Conservation (phyloP, 2,797 vertebrate genomes). For the Philypnodon macrostomus region DNA sequence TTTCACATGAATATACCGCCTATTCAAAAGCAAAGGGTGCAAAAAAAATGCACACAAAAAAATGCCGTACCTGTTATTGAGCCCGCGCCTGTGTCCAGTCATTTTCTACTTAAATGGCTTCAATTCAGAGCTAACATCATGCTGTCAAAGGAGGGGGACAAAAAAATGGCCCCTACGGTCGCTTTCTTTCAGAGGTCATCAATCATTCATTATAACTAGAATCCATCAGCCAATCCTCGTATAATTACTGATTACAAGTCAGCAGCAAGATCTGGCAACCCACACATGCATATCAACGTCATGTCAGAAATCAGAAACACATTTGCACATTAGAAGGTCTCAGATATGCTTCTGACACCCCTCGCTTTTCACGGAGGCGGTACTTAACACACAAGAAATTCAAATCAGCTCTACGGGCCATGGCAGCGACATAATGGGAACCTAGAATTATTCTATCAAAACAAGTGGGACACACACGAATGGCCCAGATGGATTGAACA, state of each 20-base stretch:
- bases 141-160: slow-evolving; percentile 57
- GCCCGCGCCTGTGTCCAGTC: slow-evolving; percentile 53
- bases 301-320: slow-evolving; percentile 69
- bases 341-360: slow-evolving; percentile 46
- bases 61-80: no score
- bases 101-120: slow-evolving; percentile 78
- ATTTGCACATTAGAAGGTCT: slow-evolving; percentile 75
- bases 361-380: slow-evolving; percentile 70
- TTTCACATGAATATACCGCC: slow-evolving; percentile 47
- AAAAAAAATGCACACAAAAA: no score
- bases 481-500: slow-evolving; percentile 58
- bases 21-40: slow-evolving; percentile 40
- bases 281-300: slow-evolving; percentile 45
- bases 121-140: slow-evolving; percentile 68
- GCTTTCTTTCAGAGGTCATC: slow-evolving; percentile 67
- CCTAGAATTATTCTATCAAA: slow-evolving; percentile 83
- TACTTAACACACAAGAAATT: slow-evolving; percentile 78
- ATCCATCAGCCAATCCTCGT: slow-evolving; percentile 75
- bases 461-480: slow-evolving; percentile 51
- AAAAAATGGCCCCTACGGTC: slow-evolving; percentile 52
- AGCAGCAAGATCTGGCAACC: slow-evolving; percentile 51
- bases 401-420: slow-evolving; percentile 65
- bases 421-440: slow-evolving; percentile 79
- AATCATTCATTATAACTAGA: slow-evolving; percentile 76
- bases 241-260: slow-evolving; percentile 81